A percentile compares a stretch with the other conserved stretches of the same genome.
phyloP scores from a whole-genome alignment of 1,140 invertebrate genomes.

The Piezodorus guildinii region DNA sequence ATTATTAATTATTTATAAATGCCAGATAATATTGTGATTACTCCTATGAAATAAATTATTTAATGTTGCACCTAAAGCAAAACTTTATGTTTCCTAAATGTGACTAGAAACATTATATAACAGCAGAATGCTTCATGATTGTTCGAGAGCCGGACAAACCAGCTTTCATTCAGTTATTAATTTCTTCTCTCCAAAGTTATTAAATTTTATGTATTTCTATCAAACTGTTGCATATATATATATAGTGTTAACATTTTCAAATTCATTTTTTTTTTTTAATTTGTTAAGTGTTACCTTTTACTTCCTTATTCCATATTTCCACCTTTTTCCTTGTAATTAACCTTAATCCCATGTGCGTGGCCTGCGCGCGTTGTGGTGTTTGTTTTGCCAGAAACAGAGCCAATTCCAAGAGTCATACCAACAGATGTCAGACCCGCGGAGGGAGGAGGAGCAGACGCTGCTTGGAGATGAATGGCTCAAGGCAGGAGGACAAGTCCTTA shows the following conservation, averaged over 20 bases:
- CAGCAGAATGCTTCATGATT: too few relatives aligned
- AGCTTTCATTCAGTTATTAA: too few relatives aligned
- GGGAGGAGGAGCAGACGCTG: slow-evolving; percentile 86
- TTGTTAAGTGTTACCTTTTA: not conserved
- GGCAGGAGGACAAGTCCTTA: slow-evolving; percentile 75
- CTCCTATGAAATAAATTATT: too few relatives aligned
- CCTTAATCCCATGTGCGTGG: not conserved
- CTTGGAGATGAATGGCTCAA: slow-evolving; percentile 87
- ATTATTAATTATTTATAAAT: too few relatives aligned
- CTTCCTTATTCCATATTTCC: not conserved
- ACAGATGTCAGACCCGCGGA: slow-evolving; percentile 82
- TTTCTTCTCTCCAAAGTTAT: too few relatives aligned
- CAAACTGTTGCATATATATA: not conserved
- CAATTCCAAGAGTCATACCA: slow-evolving; percentile 36
- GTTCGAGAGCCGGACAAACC: too few relatives aligned
- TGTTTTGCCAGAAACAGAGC: slow-evolving; percentile 44
- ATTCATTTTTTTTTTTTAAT: not conserved
- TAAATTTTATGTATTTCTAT: slow-evolving; percentile 5
- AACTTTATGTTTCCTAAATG: too few relatives aligned
- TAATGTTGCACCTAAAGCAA: too few relatives aligned
- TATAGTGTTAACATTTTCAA: not conserved
- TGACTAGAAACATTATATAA: too few relatives aligned
- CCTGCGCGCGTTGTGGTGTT: slow-evolving; percentile 34
- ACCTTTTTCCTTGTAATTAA: not conserved
- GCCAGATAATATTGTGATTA: too few relatives aligned